Evolutionary conservation across 2,113 vertebrate species (phyloP).

Genomic region (Mustelus asterias): DNA sequence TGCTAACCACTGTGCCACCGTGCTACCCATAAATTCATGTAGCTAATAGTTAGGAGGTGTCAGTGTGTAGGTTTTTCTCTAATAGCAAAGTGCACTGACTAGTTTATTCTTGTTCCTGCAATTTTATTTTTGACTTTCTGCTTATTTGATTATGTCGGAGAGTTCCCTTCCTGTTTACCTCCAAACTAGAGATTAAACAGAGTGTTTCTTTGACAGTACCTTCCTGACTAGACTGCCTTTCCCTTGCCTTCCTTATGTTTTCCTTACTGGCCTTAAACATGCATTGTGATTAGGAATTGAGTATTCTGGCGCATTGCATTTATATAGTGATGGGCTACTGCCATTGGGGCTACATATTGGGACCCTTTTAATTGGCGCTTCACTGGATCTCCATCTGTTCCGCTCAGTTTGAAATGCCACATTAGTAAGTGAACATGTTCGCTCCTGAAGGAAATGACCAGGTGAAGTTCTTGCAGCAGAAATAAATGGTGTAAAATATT

Average conservation of each 20-base stretch:
- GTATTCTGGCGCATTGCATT: background rate
- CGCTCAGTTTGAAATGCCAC: background rate
- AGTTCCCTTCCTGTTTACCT: background rate
- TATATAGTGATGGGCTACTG: background rate
- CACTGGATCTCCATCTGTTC: background rate
- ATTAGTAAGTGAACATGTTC: background rate
- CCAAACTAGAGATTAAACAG: background rate
- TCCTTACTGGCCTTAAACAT: background rate
- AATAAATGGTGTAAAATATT: constrained; percentile 8
- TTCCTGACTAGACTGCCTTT: background rate
- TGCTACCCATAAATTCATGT: background rate
- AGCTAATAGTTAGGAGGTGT: background rate
- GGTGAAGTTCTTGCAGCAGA: background rate
- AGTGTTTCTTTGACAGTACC: background rate
- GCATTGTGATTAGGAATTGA: background rate
- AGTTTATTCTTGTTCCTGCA: background rate
- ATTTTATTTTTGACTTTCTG: background rate
- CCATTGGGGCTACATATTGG: background rate
- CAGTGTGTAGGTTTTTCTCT: background rate
- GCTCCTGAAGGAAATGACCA: background rate
- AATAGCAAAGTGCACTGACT: background rate
- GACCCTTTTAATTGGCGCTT: background rate
- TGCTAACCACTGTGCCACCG: too few species aligned
- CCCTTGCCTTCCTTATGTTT: background rate
- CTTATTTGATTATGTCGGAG: background rate